Base-by-base conservation (phyloP, 2,797 vertebrate genomes). In the Ibycter americanus region DNA sequence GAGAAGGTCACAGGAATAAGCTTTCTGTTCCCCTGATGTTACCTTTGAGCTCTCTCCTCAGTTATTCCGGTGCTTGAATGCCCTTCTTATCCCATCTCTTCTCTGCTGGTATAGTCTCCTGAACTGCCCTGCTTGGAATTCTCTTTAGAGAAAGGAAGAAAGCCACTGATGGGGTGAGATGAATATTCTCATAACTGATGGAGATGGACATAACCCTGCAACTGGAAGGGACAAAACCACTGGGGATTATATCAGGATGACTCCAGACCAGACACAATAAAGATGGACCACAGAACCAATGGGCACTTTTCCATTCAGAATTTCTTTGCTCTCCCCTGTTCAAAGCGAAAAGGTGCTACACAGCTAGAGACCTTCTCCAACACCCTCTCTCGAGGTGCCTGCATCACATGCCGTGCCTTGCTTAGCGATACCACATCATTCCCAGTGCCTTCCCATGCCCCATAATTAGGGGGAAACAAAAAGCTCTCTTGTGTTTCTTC, bases 401-500 rank as follows among this genome's bases (percentile, higher is more conserved):
- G 17, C 73, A 15, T 79, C n/a, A 5, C 42, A 5, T 66, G 54
- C 83, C 31, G 18, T 70, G 90, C 87, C 58, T 86, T 72, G 38
- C 61, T 71, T 46, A 87, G 73, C 0, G 0, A 22, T 7, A 32
- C 77, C 83, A 70, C 44, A 1, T 94, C 68, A 77, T 38, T 27
- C 77, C n/a, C 84, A 74, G 36, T 56, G 90, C 89, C 93, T 96
- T 95, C 94, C 87, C 12, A 21, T 79, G 90, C 38, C 81, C n/a
- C 67, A 27, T 80, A 79, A 93, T 82, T 89, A 90, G 19, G 8
- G 8, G 52, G 26, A 12, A 40, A 91, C 51, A 72, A 93, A 76
- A 85, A 87, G 47, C 54, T 74, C 91, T 86, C 90, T 96, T 89
- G 94, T 97, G 72, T 74, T 96, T 76, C 83, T 85, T 94, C 90